These are phyloP conservation scores for Peribatodes rhomboidaria DNA, from an alignment of 2,888 invertebrate species.

Conservation along the genomic window DNA sequence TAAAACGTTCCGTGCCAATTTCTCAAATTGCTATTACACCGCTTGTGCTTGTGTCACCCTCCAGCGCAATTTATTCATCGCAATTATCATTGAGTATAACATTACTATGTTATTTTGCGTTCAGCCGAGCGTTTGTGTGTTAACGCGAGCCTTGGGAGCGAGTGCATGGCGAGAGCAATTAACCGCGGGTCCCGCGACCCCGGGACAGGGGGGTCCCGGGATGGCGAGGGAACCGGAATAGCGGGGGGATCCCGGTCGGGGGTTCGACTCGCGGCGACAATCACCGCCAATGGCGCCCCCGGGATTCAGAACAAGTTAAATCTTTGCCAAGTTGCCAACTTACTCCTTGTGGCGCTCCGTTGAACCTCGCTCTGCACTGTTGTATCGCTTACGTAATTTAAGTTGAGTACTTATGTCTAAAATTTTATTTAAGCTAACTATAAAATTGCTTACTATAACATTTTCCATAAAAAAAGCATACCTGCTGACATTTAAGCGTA, in stretches of 20 bases:
- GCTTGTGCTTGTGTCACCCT: conserved; percentile 16
- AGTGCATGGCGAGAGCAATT: conserved; percentile 79
- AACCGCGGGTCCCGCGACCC: conserved; percentile 63
- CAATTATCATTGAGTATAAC: conserved; percentile 77
- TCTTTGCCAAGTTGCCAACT: conserved; percentile 83
- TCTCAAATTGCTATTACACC: conserved; percentile 10
- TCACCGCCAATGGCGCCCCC: conserved; percentile 78
- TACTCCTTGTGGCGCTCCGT: conserved; percentile 47
- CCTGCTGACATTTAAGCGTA: no score
- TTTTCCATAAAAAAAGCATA: background rate
- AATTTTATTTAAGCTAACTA: no score
- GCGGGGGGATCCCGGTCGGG: conserved; percentile 41
- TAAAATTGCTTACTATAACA: conserved; percentile 21
- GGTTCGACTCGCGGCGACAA: conserved; percentile 76
- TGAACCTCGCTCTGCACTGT: conserved; percentile 43
- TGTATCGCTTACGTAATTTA: conserved; percentile 51
- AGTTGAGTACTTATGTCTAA: conserved; percentile 47
- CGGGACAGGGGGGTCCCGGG: conserved; percentile 42
- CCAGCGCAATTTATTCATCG: conserved; percentile 46
- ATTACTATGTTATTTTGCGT: conserved; percentile 78
- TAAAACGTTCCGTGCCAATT: background rate
- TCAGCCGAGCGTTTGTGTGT: conserved; percentile 68
- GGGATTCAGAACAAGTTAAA: conserved; percentile 81
- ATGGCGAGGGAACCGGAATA: conserved; percentile 42
- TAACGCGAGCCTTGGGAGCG: conserved; percentile 80